Percentiles rank a stretch among this genome's conserved stretches.
Evolutionary conservation across 2,888 invertebrate species (phyloP).

Genomic region (Pyrgus malvae): DNA sequence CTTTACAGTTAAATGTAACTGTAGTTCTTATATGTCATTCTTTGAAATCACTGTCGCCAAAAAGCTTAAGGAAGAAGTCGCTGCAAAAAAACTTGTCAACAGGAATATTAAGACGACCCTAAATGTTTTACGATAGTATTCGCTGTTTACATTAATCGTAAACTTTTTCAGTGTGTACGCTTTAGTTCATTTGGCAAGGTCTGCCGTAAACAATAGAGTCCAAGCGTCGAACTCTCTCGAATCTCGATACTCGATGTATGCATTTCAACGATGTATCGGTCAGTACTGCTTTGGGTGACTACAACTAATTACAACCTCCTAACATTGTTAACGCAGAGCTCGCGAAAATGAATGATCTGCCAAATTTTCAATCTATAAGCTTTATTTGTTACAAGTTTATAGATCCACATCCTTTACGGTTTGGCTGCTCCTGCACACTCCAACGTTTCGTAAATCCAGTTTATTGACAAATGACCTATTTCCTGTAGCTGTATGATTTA

Average conservation of each 20-base stretch:
- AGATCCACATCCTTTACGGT: conserved; percentile 3
- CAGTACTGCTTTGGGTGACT: neutral
- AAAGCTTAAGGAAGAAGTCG: neutral
- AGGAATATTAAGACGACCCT: neutral
- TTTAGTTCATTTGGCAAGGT: conserved; percentile 19
- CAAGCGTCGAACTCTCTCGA: neutral
- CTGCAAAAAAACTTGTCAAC: neutral
- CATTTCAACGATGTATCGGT: neutral
- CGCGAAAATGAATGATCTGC: neutral
- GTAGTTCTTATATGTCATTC: neutral
- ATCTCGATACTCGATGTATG: no score
- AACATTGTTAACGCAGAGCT: neutral
- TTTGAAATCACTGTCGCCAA: neutral
- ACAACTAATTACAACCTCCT: neutral
- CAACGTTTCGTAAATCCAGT: conserved; percentile 1
- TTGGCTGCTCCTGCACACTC: conserved; percentile 7
- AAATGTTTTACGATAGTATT: neutral
- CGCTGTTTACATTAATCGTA: neutral
- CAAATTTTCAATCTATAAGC: neutral
- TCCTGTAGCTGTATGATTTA: neutral
- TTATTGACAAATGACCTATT: conserved; percentile 19
- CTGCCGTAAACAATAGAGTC: conserved; percentile 2
- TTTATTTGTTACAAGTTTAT: neutral
- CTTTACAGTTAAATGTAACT: conserved; percentile 11
- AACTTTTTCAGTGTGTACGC: neutral